Evolutionary conservation across 2,797 vertebrate species (phyloP).

Genomic region (Tolypeutes matacus): DNA sequence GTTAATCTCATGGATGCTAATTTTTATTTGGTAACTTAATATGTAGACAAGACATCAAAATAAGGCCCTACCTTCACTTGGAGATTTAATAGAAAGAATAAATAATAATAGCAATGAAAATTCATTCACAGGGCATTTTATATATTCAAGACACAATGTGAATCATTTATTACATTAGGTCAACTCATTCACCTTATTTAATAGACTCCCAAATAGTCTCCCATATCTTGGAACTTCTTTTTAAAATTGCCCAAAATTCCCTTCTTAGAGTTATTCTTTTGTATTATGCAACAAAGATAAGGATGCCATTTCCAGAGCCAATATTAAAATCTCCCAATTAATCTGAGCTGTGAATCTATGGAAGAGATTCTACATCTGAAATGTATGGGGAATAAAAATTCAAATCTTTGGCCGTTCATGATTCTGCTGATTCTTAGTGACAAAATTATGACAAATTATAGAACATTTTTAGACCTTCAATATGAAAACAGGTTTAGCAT

Average conservation of each 20-base stretch:
- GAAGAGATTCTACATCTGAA: not conserved
- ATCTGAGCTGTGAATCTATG: conserved; percentile 1
- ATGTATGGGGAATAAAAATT: not conserved
- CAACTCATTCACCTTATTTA: not conserved
- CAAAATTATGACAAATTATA: not conserved
- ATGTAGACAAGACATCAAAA: not conserved
- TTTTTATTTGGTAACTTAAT: conserved; percentile 10
- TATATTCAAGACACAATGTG: not conserved
- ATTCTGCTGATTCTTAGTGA: not conserved
- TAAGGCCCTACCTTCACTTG: not conserved
- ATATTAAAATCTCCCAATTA: not conserved
- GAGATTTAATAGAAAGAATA: not conserved
- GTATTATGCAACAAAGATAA: not conserved
- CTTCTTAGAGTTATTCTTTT: not conserved
- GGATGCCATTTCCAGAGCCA: not conserved
- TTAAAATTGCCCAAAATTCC: not conserved
- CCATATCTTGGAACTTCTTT: not conserved
- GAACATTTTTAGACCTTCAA: not conserved
- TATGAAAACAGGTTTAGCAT: not conserved
- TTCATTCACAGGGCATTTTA: not conserved
- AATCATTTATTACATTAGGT: not conserved
- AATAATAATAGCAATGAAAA: not conserved
- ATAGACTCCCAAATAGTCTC: not conserved
- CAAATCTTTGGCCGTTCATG: not conserved
- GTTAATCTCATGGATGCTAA: not conserved